Evolutionary conservation across 2,888 invertebrate species (phyloP).

Genomic region (Spisula solida): DNA sequence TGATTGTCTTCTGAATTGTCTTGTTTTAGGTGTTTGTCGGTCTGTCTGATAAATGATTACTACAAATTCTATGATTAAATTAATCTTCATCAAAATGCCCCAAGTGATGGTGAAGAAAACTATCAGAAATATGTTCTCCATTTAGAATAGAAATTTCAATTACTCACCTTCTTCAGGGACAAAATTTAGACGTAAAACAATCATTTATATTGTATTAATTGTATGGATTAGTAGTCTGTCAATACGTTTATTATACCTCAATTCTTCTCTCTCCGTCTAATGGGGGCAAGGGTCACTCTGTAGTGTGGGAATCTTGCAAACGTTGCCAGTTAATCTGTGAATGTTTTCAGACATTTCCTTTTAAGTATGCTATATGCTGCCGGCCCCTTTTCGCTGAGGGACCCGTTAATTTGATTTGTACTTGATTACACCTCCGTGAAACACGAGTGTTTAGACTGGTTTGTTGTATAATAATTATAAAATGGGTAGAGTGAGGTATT

Average conservation of each 20-base stretch:
- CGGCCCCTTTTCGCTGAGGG: constrained; percentile 45
- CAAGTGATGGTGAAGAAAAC: constrained; percentile 12
- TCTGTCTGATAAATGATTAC: constrained; percentile 18
- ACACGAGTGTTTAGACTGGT: background rate
- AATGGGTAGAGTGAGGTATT: background rate
- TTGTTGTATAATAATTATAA: background rate
- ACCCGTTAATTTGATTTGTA: constrained; percentile 53
- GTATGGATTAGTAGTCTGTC: constrained; percentile 13
- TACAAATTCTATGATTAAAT: constrained; percentile 16
- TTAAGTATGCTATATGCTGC: constrained; percentile 28
- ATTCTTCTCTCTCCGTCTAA: constrained; percentile 20
- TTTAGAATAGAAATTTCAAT: constrained; percentile 19
- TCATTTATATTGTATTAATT: constrained; percentile 25
- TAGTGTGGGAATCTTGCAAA: constrained; percentile 49
- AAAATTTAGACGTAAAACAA: constrained; percentile 22
- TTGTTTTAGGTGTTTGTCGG: background rate
- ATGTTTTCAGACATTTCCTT: constrained; percentile 22
- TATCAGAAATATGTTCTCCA: constrained; percentile 26
- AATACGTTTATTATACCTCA: constrained; percentile 8
- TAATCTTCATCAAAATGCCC: constrained; percentile 8
- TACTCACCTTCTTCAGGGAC: background rate
- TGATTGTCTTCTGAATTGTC: background rate
- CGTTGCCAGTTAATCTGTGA: constrained; percentile 41
- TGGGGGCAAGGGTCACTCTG: constrained; percentile 38
- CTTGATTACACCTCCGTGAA: constrained; percentile 49